phyloP scores from a whole-genome alignment of 2,888 invertebrate genomes.

The Mythimna impura region DNA sequence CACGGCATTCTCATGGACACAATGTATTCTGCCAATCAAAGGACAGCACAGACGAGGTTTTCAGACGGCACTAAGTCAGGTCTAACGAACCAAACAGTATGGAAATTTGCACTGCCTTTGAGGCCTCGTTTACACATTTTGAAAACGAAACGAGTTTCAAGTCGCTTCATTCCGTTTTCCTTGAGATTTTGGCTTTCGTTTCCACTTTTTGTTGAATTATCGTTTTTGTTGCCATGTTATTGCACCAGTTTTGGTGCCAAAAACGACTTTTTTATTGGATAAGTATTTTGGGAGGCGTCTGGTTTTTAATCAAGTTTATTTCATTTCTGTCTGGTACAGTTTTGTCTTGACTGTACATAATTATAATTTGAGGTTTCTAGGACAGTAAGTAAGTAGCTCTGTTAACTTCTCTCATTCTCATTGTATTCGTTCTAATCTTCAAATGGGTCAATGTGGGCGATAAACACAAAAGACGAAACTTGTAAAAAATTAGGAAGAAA shows the following conservation, averaged over 20 bases:
- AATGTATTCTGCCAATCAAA: constrained; percentile 63
- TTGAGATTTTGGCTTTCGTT: constrained; percentile 49
- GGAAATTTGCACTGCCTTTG: constrained; percentile 63
- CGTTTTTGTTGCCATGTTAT: constrained; percentile 31
- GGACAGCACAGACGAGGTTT: constrained; percentile 51
- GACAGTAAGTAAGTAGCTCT: background rate
- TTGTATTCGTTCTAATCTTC: background rate
- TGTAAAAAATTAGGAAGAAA: background rate
- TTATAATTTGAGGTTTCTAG: constrained; percentile 14
- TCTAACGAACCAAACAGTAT: constrained; percentile 70
- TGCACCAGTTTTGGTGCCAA: constrained; percentile 46
- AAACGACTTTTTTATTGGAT: constrained; percentile 35
- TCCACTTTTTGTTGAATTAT: constrained; percentile 41
- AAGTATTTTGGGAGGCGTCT: constrained; percentile 29
- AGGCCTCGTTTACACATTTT: constrained; percentile 56
- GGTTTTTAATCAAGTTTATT: constrained; percentile 31
- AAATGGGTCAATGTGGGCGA: background rate
- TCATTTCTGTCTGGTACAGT: constrained; percentile 17
- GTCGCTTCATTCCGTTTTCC: constrained; percentile 51
- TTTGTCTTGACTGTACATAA: constrained; percentile 1
- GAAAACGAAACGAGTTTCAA: constrained; percentile 55
- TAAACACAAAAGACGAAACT: background rate
- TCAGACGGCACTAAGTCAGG: constrained; percentile 60
- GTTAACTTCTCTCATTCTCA: background rate
- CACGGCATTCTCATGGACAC: constrained; percentile 9